Conservation (phyloP, 2,113 vertebrate species). For the Hippocampus comes region DNA sequence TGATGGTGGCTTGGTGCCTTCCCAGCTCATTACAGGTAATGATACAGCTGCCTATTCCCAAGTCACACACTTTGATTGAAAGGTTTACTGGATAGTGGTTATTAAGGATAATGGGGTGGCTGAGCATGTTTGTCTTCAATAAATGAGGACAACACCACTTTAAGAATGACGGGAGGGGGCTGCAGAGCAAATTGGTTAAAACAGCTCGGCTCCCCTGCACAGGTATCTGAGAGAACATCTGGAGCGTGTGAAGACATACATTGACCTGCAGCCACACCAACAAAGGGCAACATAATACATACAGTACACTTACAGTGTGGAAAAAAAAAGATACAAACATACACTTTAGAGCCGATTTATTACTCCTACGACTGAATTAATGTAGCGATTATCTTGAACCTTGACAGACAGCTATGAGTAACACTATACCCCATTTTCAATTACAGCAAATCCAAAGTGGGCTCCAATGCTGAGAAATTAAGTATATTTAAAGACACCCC, state of each 20-base stretch:
- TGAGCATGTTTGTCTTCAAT: slow-evolving; percentile 14
- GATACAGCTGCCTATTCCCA: slow-evolving; percentile 7
- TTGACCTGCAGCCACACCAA: slow-evolving; percentile 23
- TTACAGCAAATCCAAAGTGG: slow-evolving; percentile 10
- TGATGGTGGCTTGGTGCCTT: slow-evolving; percentile 15
- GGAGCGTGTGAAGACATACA: slow-evolving; percentile 37
- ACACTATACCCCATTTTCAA: not conserved
- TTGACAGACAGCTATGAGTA: not conserved
- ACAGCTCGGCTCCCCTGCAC: slow-evolving; percentile 46
- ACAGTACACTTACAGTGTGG: not conserved
- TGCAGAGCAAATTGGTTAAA: slow-evolving; percentile 26
- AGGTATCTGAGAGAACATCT: slow-evolving; percentile 58
- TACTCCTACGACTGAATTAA: not conserved
- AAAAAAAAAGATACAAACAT: not conserved
- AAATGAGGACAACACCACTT: slow-evolving; percentile 13
- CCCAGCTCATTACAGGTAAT: slow-evolving; percentile 23
- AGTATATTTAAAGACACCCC: slow-evolving; percentile 5
- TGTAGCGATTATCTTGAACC: not conserved
- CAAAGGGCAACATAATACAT: slow-evolving; percentile 37
- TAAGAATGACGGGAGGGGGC: slow-evolving; percentile 12
- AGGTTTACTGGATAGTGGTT: slow-evolving; percentile 16
- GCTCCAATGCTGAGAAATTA: slow-evolving; percentile 26
- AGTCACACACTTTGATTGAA: slow-evolving; percentile 18
- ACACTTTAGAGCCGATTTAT: not conserved
- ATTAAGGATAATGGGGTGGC: slow-evolving; percentile 10